A percentile compares a stretch with the other conserved stretches of the same genome.
Conservation (phyloP, 1,140 invertebrate genomes). For the Drosophila ohnishii region DNA sequence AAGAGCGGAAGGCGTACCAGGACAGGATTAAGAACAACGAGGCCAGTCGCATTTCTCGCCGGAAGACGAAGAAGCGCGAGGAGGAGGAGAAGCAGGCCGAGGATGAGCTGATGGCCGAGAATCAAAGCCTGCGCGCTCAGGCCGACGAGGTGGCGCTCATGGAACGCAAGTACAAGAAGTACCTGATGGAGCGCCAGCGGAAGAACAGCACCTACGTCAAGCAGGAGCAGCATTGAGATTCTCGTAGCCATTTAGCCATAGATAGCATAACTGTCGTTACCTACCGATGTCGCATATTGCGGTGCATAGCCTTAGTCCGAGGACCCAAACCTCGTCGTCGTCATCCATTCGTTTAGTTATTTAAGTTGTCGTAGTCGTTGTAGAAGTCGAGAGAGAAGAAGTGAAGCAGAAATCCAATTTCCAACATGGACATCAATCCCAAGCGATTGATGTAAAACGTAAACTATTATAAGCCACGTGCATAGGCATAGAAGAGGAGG, state of each 20-base stretch:
- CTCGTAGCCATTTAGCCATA: conserved; percentile 62
- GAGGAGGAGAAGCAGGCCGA: conserved; percentile 54
- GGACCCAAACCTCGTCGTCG: conserved; percentile 5
- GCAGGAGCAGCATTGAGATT: conserved; percentile 55
- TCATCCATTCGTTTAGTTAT: conserved; percentile 56
- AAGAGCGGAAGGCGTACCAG: conserved; percentile 54
- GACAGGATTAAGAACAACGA: conserved; percentile 80
- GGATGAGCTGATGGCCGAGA: conserved; percentile 29
- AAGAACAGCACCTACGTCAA: conserved; percentile 58
- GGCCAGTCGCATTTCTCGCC: conserved; percentile 72
- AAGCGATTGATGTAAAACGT: conserved; percentile 32
- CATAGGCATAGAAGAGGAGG: conserved; percentile 25
- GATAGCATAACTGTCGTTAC: conserved; percentile 52
- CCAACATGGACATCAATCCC: conserved; percentile 27
- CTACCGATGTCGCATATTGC: conserved; percentile 65
- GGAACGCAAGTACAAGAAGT: conserved; percentile 13
- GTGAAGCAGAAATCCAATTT: conserved; percentile 48
- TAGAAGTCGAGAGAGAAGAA: conserved; percentile 38
- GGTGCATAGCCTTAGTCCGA: conserved; percentile 48
- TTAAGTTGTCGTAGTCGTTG: conserved; percentile 64
- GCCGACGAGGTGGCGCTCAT: conserved; percentile 15
- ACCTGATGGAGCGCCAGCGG: conserved; percentile 35
- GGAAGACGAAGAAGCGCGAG: conserved; percentile 72
- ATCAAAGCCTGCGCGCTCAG: conserved; percentile 14
- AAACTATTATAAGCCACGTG: conserved; percentile 30